Percentiles rank a stretch among this genome's conserved stretches.
These are phyloP conservation scores for Avahi laniger DNA, from an alignment of 2,797 vertebrate genomes.

Conservation along the genomic window DNA sequence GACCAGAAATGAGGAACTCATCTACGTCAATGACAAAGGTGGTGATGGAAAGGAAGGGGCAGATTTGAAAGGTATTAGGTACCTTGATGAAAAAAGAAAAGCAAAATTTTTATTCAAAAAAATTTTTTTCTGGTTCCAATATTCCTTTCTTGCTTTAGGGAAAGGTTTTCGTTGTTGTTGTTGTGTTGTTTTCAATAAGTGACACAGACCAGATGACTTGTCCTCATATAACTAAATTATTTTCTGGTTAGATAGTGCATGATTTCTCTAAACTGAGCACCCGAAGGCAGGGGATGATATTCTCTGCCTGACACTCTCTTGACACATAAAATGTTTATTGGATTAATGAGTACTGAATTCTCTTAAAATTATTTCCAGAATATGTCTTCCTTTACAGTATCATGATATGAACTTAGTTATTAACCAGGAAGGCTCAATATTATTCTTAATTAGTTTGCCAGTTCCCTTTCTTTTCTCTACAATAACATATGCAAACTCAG, in stretches of 20 bases:
- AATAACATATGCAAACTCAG: not conserved
- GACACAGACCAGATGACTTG: not conserved
- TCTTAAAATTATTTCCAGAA: conserved; percentile 19
- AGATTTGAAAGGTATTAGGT: not conserved
- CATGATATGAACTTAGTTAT: not conserved
- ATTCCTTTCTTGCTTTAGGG: not conserved
- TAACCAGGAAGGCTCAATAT: not conserved
- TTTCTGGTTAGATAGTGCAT: not conserved
- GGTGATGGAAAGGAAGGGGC: not conserved
- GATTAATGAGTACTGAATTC: not conserved
- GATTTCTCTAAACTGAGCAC: not conserved
- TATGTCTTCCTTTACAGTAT: not conserved
- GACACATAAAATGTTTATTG: not conserved
- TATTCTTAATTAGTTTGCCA: not conserved
- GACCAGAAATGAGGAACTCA: not conserved
- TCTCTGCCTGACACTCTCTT: not conserved
- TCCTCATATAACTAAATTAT: not conserved
- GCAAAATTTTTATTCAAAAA: not conserved
- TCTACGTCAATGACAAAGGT: not conserved
- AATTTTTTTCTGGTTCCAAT: not conserved
- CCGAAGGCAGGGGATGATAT: not conserved
- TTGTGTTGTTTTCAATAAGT: not conserved
- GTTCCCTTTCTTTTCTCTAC: not conserved
- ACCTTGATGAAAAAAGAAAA: not conserved
- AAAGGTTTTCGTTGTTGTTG: not conserved